A percentile compares a stretch with the other conserved stretches of the same genome.
Evolutionary conservation across 2,113 vertebrate genomes (phyloP).

Genomic region (Albula goreensis): DNA sequence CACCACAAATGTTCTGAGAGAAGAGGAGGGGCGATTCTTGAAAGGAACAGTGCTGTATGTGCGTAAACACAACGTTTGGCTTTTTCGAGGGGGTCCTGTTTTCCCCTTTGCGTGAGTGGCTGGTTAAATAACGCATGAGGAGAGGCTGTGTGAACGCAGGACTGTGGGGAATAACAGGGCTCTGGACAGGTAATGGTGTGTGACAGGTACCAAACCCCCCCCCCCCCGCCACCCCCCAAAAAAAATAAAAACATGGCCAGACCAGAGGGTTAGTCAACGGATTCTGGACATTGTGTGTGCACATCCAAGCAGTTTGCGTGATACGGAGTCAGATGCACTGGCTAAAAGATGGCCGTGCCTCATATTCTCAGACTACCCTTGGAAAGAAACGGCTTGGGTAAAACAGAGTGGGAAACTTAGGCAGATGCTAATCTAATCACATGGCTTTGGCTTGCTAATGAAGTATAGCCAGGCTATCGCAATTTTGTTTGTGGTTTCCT

Average conservation of each 20-base stretch:
- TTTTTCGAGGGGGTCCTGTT: background rate
- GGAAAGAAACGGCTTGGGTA: background rate
- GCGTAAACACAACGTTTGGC: background rate
- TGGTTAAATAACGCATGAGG: conserved; percentile 10
- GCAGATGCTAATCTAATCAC: background rate
- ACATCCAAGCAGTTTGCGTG: background rate
- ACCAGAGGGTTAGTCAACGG: background rate
- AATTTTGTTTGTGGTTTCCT: background rate
- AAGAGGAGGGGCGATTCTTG: background rate
- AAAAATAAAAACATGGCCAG: background rate
- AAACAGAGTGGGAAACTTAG: background rate
- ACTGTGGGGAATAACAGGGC: background rate
- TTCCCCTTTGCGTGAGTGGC: background rate
- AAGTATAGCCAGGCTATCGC: background rate
- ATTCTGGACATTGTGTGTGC: background rate
- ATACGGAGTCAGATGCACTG: background rate
- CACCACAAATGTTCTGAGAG: background rate
- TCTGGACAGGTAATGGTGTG: background rate
- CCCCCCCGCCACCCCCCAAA: too few relatives aligned
- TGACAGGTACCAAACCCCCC: background rate
- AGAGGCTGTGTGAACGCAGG: background rate
- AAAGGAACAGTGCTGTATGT: background rate
- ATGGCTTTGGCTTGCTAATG: background rate
- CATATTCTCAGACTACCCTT: background rate
- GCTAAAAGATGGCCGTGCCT: background rate